phyloP scores from a whole-genome alignment of 2,797 vertebrate species.

The Euphonia xanthogaster region DNA sequence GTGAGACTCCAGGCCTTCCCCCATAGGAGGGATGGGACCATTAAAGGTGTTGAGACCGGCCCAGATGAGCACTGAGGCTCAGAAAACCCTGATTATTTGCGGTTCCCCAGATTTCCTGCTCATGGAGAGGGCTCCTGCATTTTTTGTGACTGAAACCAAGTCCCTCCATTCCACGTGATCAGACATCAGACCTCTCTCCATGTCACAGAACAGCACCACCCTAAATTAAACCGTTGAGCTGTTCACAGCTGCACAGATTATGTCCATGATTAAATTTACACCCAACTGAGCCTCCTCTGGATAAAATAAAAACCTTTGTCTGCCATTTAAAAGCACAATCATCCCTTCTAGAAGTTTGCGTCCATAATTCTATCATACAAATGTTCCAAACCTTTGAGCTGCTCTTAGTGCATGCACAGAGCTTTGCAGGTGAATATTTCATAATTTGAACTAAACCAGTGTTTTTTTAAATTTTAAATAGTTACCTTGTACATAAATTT shows the following conservation, averaged over 20 bases:
- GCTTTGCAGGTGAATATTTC: neutral
- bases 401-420: neutral
- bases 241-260: neutral
- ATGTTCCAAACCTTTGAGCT: neutral
- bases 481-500: neutral
- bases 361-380: neutral
- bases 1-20: neutral
- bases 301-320: neutral
- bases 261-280: neutral
- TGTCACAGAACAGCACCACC: neutral
- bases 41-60: neutral
- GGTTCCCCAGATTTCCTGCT: neutral
- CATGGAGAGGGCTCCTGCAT: neutral
- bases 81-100: neutral
- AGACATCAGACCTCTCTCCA: neutral
- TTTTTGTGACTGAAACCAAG: neutral
- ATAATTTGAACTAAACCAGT: neutral
- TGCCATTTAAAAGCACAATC: neutral
- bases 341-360: neutral
- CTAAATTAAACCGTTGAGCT: neutral
- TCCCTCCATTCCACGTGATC: neutral
- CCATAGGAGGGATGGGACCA: neutral
- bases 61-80: neutral
- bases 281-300: neutral
- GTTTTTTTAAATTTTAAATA: neutral